Percentiles rank a stretch among this genome's conserved stretches.
These are phyloP conservation scores for Typhlichthys eigenmanni DNA, from an alignment of 2,797 vertebrate genomes.

Conservation along the genomic window DNA sequence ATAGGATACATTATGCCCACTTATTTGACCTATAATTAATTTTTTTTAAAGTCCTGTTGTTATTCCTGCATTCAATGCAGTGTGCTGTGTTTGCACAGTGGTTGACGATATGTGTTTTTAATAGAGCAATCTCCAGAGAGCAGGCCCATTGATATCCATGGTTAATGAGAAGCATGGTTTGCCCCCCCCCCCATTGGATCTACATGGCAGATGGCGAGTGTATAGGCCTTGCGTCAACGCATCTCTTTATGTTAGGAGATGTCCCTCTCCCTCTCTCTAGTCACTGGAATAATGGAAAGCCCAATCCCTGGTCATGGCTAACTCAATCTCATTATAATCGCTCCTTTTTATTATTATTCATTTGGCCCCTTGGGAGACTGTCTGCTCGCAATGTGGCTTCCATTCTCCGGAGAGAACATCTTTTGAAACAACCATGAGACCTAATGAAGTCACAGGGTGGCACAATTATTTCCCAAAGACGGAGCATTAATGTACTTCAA, in stretches of 20 bases:
- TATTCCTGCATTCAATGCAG: conserved; percentile 40
- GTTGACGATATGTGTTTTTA: conserved; percentile 71
- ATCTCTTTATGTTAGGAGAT: conserved; percentile 80
- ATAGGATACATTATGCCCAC: conserved; percentile 19
- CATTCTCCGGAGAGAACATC: conserved; percentile 84
- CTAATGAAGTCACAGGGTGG: conserved; percentile 87
- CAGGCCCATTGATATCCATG: conserved; percentile 77
- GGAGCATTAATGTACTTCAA: conserved; percentile 83
- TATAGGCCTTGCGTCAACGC: conserved; percentile 75
- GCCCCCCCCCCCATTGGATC: conserved; percentile 67
- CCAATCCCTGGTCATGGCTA: conserved; percentile 86
- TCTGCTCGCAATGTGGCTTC: conserved; percentile 86
- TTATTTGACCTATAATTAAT: conserved; percentile 22
- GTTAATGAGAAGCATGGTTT: conserved; percentile 78
- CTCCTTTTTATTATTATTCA: conserved; percentile 85
- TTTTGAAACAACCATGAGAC: conserved; percentile 83
- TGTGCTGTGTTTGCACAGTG: conserved; percentile 44
- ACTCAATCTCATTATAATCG: conserved; percentile 96
- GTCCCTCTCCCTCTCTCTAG: conserved; percentile 63
- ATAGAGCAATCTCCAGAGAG: conserved; percentile 78
- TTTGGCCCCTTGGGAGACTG: conserved; percentile 83
- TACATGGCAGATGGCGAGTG: conserved; percentile 84
- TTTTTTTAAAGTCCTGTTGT: conserved; percentile 37
- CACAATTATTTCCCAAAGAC: conserved; percentile 86
- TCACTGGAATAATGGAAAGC: conserved; percentile 80